Evolutionary conservation across 2,113 vertebrate species (phyloP), one percentile per base, ranked within the genome.

Genomic region (Ochotona curzoniae): DNA sequence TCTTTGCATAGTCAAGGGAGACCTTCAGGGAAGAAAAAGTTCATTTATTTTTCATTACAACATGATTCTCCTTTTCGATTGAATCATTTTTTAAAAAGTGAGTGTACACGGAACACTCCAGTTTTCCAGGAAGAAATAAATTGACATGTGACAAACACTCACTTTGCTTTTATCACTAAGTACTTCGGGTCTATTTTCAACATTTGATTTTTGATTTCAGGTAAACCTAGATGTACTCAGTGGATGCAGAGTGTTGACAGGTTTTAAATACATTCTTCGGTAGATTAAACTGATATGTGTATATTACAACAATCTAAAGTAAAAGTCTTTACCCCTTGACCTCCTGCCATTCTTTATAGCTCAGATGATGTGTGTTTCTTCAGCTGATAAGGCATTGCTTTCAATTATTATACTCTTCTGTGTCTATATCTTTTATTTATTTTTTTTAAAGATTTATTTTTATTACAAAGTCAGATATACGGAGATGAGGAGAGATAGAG

Each of bases 231-330:
- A 93, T 83, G 4, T 70, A 63, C 30, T 54, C 30, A 38, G 38
- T 83, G 60, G 44, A 61, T 67, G 51, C 5, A 87, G 74, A 80
- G 28, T n/a, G 15, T 23, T 67, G 30, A 67, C 23, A 92, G 44
- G 51, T 84, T 95, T 96, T 87, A 85, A 93, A 85, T 70, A 49
- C 10, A n/a, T 44, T 94, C 51, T 89, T 83, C 82, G 69, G 61
- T 91, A 18, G 35, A 85, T 78, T 90, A 75, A 75, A 90, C 44
- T 67, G 23, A 38, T 78, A 28, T 8, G 4, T 21, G n/a, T 84
- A 47, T 63, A 54, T 86, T 78, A 54, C 32, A 51, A n/a, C 57
- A 17, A 20, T 87, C n/a, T 81, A 76, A 78, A 47, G 23, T 14
- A 57, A 54, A n/a, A 15, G 7, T 26, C 61, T 57, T 28, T 64